phyloP scores from a whole-genome alignment of 2,797 vertebrate species.

The Coregonus sp. region DNA sequence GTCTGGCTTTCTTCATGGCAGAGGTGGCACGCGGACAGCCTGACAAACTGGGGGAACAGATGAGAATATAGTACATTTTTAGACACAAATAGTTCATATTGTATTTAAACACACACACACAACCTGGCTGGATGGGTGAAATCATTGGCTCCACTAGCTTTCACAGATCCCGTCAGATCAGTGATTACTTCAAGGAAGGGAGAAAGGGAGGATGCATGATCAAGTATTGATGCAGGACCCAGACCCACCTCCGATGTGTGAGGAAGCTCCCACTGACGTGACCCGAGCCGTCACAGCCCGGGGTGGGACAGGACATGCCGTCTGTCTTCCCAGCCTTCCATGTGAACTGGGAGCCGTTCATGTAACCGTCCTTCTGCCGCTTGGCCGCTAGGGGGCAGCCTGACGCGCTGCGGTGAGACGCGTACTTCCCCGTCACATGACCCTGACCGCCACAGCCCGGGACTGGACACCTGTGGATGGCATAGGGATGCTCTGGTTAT shows the following conservation, averaged over 20 bases:
- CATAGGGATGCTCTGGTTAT: background rate
- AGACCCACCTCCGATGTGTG: constrained; percentile 93
- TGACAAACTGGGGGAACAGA: constrained; percentile 83
- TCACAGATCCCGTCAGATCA: background rate
- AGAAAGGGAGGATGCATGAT: too few relatives aligned
- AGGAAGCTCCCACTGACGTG: constrained; percentile 98
- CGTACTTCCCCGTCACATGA: constrained; percentile 97
- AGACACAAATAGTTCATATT: background rate
- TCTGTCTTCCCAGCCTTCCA: constrained; percentile 99
- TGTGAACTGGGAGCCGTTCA: constrained; percentile 96
- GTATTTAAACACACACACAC: background rate
- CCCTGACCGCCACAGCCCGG: constrained; percentile 97
- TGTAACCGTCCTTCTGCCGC: constrained; percentile 95
- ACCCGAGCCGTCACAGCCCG: constrained; percentile 95
- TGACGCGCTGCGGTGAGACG: constrained; percentile 94
- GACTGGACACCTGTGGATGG: constrained; percentile 87
- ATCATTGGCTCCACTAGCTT: background rate
- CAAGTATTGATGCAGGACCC: background rate
- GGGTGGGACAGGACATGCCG: constrained; percentile 97
- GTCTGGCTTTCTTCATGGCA: constrained; percentile 97
- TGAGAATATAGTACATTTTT: constrained; percentile 16
- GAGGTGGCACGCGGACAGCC: constrained; percentile 97
- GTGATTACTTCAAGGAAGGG: background rate
- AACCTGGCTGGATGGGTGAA: background rate
- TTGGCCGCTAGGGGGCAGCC: constrained; percentile 97